phyloP scores from a whole-genome alignment of 2,113 vertebrate species.

The Argyrosomus japonicus region DNA sequence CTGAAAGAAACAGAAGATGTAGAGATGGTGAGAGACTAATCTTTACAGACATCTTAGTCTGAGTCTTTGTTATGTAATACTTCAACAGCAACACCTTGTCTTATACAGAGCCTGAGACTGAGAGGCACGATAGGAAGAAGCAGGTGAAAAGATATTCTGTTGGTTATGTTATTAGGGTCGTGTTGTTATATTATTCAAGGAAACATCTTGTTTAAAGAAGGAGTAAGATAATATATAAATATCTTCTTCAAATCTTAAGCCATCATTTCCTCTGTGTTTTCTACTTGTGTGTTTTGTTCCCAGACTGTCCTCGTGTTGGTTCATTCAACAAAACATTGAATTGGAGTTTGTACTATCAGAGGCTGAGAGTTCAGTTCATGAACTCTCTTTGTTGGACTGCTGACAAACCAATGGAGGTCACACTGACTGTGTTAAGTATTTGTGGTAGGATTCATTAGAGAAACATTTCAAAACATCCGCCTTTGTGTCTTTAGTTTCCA shows the following conservation, averaged over 20 bases:
- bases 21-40: slow-evolving; percentile 7
- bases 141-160: not conserved
- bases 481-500: slow-evolving; percentile 1
- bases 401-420: slow-evolving; percentile 17
- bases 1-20: slow-evolving; percentile 71
- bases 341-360: not conserved
- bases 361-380: slow-evolving; percentile 5
- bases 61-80: slow-evolving; percentile 21
- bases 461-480: slow-evolving; percentile 10
- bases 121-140: not conserved
- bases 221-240: not conserved
- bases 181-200: not conserved
- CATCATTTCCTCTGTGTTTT: not conserved
- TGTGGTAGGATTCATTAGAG: slow-evolving; percentile 4
- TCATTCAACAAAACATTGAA: slow-evolving; percentile 21
- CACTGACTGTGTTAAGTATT: not conserved
- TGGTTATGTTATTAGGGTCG: not conserved
- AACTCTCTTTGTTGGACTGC: not conserved
- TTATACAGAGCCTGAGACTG: not conserved
- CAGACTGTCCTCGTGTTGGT: slow-evolving; percentile 18
- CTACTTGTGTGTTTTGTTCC: not conserved
- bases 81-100: slow-evolving; percentile 26
- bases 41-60: slow-evolving; percentile 3
- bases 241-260: not conserved
- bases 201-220: not conserved